phyloP scores from a whole-genome alignment of 1,140 invertebrate genomes.

The Wasmannia auropunctata region DNA sequence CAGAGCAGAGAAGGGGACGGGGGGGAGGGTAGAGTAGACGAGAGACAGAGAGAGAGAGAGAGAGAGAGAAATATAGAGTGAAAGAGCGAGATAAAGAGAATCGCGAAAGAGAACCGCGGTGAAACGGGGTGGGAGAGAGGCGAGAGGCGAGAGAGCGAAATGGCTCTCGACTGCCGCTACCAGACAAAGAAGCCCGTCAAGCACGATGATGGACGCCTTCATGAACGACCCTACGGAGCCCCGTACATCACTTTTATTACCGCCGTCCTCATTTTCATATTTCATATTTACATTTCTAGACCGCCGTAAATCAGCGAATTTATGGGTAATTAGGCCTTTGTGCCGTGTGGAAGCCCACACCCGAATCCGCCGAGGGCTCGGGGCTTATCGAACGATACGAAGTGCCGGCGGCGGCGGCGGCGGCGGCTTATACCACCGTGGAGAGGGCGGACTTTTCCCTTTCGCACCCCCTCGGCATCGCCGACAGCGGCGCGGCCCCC shows the following conservation, averaged over 20 bases:
- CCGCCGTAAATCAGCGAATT: constrained; percentile 88
- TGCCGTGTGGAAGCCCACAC: constrained; percentile 80
- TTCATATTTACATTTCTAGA: constrained; percentile 91
- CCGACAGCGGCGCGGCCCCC: constrained; percentile 9
- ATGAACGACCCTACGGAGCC: constrained; percentile 90
- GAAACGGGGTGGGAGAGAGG: background rate
- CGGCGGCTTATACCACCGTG: constrained; percentile 27
- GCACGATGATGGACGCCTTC: constrained; percentile 90
- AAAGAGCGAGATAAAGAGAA: constrained; percentile 36
- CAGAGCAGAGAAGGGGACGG: constrained; percentile 24
- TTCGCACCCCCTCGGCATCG: constrained; percentile 10
- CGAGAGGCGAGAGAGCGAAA: constrained; percentile 69
- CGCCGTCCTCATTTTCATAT: constrained; percentile 92
- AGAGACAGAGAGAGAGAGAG: background rate
- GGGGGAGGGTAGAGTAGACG: constrained; percentile 26
- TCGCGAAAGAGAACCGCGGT: constrained; percentile 47
- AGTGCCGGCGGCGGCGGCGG: constrained; percentile 23
- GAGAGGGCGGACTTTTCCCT: constrained; percentile 44
- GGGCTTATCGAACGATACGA: constrained; percentile 56
- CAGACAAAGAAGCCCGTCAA: constrained; percentile 89
- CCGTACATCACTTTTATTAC: constrained; percentile 92
- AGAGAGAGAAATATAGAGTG: background rate
- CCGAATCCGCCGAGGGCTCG: constrained; percentile 30
- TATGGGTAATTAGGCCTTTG: constrained; percentile 89
- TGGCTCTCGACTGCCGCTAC: constrained; percentile 78